Percentiles rank a stretch among this genome's conserved stretches.
Evolutionary conservation across 2,113 vertebrate species (phyloP).

Genomic region (Equus przewalskii): DNA sequence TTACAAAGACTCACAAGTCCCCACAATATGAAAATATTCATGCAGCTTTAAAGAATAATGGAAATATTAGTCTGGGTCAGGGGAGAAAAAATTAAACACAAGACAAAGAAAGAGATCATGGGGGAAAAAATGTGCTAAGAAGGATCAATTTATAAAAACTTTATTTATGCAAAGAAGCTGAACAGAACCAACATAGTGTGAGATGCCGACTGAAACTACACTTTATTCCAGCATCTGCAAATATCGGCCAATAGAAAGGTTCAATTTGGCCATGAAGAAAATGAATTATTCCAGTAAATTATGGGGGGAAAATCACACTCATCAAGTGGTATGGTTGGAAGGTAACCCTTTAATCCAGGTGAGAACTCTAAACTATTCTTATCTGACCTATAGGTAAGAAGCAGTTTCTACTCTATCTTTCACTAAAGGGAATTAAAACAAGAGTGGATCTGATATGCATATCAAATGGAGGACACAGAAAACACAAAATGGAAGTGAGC

Average conservation of each 20-base stretch:
- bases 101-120: not conserved
- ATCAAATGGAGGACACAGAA: not conserved
- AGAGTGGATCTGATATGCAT: not conserved
- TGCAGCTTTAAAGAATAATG: not conserved
- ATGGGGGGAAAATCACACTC: not conserved
- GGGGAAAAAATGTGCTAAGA: not conserved
- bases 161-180: not conserved
- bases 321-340: not conserved
- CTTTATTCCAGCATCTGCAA: not conserved
- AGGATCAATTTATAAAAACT: constrained; percentile 9
- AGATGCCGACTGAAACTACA: not conserved
- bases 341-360: not conserved
- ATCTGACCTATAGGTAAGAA: not conserved
- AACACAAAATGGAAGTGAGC: not conserved
- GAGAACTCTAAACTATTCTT: not conserved
- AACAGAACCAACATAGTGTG: not conserved
- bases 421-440: not conserved
- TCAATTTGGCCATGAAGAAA: constrained; percentile 27
- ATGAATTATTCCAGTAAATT: not conserved
- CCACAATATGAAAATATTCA: constrained; percentile 6
- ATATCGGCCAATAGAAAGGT: not conserved
- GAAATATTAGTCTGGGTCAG: not conserved
- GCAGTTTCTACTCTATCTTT: not conserved
- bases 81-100: not conserved
- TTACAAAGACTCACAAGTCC: not conserved